Conservation (phyloP, 2,113 vertebrate genomes). For the Cervus canadensis region DNA sequence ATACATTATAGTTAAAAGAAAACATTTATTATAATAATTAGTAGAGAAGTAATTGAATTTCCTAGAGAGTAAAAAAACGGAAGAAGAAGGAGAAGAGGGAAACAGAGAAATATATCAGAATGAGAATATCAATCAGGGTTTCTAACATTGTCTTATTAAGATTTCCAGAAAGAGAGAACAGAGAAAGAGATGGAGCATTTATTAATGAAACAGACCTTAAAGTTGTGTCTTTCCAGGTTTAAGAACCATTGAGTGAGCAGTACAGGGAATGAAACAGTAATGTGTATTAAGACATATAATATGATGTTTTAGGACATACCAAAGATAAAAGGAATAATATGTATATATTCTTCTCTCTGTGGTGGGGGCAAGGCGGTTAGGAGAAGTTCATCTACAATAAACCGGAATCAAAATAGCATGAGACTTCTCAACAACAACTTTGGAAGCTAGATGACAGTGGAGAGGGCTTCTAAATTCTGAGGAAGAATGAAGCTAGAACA, state of each 20-base stretch:
- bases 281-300: not conserved
- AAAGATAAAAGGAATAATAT: not conserved
- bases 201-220: not conserved
- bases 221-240: not conserved
- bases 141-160: not conserved
- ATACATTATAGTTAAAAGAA: not conserved
- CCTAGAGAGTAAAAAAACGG: not conserved
- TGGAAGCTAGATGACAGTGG: not conserved
- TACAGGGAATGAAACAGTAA: not conserved
- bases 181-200: not conserved
- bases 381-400: not conserved
- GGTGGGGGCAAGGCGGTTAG: not conserved
- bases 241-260: not conserved
- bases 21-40: not conserved
- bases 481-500: not conserved
- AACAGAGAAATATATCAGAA: not conserved
- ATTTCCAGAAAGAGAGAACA: not conserved
- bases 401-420: not conserved
- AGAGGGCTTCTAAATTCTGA: not conserved
- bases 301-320: not conserved
- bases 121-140: not conserved
- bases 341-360: not conserved
- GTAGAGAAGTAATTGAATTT: constrained; percentile 23
- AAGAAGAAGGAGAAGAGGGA: not conserved
- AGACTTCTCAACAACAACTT: not conserved